Base-by-base conservation (phyloP, 53 echinoderm and acorn worm species). In the Echinometra lucunter region DNA sequence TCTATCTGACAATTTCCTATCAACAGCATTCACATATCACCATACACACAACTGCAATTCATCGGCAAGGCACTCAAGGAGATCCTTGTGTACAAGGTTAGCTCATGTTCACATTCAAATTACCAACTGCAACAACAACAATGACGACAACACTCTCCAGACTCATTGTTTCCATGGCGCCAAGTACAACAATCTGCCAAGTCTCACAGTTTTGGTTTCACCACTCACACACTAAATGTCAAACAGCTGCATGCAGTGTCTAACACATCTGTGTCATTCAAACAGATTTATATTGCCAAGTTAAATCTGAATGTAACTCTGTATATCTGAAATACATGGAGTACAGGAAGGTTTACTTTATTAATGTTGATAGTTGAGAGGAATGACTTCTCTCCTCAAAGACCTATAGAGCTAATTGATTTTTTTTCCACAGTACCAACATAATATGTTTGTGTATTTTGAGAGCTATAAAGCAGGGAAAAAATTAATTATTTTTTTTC, bases 131-230 rank as follows among this genome's bases (percentile, higher is more conserved):
- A n/a, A n/a, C n/a, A n/a, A n/a, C n/a, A n/a, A n/a, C n/a, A n/a
- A n/a, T n/a, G n/a, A n/a, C n/a, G n/a, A 44, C 9, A 11, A 72
- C 8, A 42, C 42, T 78, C 21, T 40, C 19, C 38, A 78, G 30
- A 45, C 53, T 85, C n/a, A 27, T 28, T 85, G 85, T 85, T 85
- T 85, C 85, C 85, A 85, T 85, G 49, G 85, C n/a, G 49, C 45
- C 85, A 85, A 85, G 23, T 85, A 49, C 85, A 85, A 85, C 23
- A 81, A 81, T 44, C 81, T 81, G 81, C 81, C 81, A 81, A 81
- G 81, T 81, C 44, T 81, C 44, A 81, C 18, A 81, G 42, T 44
- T 81, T 81, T 81, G 81, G 81, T 81, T 81, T 81, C 81, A 81
- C 38, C 21, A 4, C 44, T 44, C 38, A 44, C 44, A 44, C 44